These are phyloP conservation scores for Berghia stephanieae DNA, from an alignment of 1,140 invertebrate genomes.

Conservation along the genomic window DNA sequence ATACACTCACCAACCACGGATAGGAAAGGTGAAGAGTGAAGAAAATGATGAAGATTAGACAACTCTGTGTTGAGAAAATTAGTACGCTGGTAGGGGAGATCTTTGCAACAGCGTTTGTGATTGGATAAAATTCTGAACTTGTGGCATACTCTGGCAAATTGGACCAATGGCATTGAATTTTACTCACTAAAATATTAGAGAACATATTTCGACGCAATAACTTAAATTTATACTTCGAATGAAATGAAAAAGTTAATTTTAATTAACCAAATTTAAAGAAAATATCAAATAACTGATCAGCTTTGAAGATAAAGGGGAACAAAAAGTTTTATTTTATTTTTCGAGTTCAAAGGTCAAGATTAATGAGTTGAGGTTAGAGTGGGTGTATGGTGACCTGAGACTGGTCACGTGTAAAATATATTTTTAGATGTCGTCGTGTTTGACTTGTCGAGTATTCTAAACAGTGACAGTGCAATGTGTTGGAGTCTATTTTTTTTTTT, in stretches of 20 bases:
- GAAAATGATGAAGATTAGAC: conserved; percentile 11
- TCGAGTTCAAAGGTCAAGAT: too few species aligned
- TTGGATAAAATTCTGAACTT: conserved; percentile 32
- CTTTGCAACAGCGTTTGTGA: not conserved
- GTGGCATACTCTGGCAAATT: conserved; percentile 15
- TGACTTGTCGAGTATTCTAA: too few species aligned
- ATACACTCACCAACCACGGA: conserved; percentile 43
- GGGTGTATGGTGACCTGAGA: too few species aligned
- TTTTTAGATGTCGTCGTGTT: too few species aligned
- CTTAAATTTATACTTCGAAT: not conserved
- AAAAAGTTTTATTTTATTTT: conserved; percentile 11
- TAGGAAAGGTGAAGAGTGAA: conserved; percentile 30
- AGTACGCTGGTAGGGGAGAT: not conserved
- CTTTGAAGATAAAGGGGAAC: not conserved
- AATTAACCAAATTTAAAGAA: conserved; percentile 13
- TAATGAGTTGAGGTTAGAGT: too few species aligned
- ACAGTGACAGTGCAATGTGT: too few species aligned
- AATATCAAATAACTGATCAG: not conserved
- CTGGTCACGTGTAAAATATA: too few species aligned
- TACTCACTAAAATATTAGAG: not conserved
- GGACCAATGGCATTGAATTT: conserved; percentile 21
- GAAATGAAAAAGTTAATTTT: not conserved
- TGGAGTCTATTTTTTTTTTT: too few species aligned
- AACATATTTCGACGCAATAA: conserved; percentile 3
- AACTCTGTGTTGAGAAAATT: conserved; percentile 14